These are phyloP conservation scores for Pygoscelis adeliae DNA, from an alignment of 2,113 vertebrate species.

Conservation along the genomic window DNA sequence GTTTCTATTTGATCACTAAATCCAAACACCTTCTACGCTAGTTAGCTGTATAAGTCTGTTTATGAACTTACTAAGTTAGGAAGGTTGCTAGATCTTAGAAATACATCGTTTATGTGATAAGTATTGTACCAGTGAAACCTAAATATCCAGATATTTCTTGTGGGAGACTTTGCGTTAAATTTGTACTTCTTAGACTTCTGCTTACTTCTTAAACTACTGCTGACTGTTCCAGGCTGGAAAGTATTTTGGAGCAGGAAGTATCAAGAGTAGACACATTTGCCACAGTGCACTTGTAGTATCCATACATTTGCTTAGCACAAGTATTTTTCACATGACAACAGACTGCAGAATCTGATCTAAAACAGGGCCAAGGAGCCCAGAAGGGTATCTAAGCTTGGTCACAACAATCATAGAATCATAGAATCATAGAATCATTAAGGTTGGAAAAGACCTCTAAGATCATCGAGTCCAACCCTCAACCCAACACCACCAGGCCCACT, in stretches of 20 bases:
- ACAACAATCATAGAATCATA: neutral
- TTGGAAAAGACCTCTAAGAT: too few relatives aligned
- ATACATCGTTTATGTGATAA: neutral
- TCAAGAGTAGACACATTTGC: neutral
- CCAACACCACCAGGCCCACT: too few relatives aligned
- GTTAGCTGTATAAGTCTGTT: neutral
- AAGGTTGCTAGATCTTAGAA: neutral
- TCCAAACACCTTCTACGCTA: neutral
- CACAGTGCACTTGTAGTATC: neutral
- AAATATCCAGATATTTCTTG: neutral
- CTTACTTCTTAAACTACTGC: neutral
- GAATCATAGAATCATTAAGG: too few relatives aligned
- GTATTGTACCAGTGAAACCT: neutral
- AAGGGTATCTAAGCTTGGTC: neutral
- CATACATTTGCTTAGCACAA: rapidly evolving
- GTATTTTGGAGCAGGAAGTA: neutral
- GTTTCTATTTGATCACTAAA: neutral
- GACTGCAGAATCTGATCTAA: neutral
- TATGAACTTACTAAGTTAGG: neutral
- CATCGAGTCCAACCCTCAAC: too few relatives aligned
- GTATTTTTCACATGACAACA: neutral
- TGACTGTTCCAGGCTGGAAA: neutral
- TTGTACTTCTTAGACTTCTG: neutral
- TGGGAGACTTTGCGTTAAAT: neutral
- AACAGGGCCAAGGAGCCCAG: neutral